Conservation (phyloP, 2,113 vertebrate species). For the Ahaetulla prasina region DNA sequence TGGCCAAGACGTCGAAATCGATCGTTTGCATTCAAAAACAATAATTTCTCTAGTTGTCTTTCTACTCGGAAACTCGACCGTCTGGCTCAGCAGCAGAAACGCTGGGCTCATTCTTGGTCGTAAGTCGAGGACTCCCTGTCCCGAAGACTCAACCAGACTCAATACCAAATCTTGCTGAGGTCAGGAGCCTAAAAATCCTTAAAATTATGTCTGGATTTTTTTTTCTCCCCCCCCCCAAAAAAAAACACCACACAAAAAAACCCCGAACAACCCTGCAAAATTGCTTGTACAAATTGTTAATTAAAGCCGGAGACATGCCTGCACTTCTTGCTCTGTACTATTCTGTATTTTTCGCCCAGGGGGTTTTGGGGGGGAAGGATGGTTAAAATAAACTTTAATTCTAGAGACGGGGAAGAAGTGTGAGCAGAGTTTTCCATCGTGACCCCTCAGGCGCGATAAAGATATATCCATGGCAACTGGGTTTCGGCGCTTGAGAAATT, state of each 20-base stretch:
- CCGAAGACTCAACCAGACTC: too few species aligned
- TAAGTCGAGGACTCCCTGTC: too few species aligned
- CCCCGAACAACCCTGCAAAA: too few species aligned
- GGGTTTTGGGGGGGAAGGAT: neutral
- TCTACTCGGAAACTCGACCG: too few species aligned
- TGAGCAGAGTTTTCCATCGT: neutral
- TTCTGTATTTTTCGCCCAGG: neutral
- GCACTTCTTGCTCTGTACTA: neutral
- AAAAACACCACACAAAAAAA: too few species aligned
- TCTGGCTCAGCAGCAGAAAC: too few species aligned
- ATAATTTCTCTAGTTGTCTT: too few species aligned
- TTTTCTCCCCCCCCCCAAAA: neutral
- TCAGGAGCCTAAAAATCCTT: too few species aligned
- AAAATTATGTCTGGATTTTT: neutral
- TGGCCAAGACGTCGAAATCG: too few species aligned
- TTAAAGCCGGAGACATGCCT: neutral
- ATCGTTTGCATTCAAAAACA: too few species aligned
- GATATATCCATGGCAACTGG: neutral
- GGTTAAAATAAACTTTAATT: neutral
- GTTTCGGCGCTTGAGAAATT: neutral
- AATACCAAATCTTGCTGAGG: too few species aligned
- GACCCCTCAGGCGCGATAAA: neutral
- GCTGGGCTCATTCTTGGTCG: too few species aligned
- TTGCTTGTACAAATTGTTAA: neutral
- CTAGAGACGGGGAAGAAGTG: neutral